Conservation (phyloP, 2,888 invertebrate species). For the Caenorhabditis sp. region DNA sequence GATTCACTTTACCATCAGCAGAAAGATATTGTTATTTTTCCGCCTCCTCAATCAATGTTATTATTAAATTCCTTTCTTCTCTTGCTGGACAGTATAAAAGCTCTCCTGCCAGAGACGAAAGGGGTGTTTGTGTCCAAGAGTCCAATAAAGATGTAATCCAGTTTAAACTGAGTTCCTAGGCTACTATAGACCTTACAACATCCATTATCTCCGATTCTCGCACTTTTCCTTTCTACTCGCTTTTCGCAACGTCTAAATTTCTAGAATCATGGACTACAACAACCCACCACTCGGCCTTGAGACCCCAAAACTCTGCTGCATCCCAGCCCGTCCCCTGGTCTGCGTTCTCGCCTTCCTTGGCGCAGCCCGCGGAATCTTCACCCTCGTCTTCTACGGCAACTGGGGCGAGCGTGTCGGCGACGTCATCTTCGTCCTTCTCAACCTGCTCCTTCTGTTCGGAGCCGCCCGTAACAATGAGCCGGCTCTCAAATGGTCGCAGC, state of each 20-base stretch:
- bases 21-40: too few relatives aligned
- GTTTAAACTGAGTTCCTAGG: too few relatives aligned
- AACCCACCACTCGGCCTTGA: constrained; percentile 32
- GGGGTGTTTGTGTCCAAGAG: too few relatives aligned
- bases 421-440: constrained; percentile 42
- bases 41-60: too few relatives aligned
- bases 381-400: constrained; percentile 1
- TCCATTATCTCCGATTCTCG: too few relatives aligned
- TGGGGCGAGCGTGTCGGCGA: constrained; percentile 28
- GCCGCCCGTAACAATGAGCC: constrained; percentile 48
- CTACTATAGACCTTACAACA: too few relatives aligned
- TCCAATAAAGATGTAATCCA: too few relatives aligned
- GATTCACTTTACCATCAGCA: too few relatives aligned
- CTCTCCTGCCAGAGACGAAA: too few relatives aligned
- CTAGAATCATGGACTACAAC: constrained; percentile 38
- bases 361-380: constrained; percentile 14
- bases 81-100: too few relatives aligned
- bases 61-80: too few relatives aligned
- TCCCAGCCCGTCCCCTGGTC: constrained; percentile 46
- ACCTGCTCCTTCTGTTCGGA: constrained; percentile 48
- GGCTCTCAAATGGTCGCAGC: constrained; percentile 50
- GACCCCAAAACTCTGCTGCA: constrained; percentile 43
- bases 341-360: constrained; percentile 40
- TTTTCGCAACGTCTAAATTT: background rate
- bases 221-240: background rate